These are phyloP conservation scores for Drosophila affinis DNA, from an alignment of 2,888 invertebrate species.

Conservation along the genomic window DNA sequence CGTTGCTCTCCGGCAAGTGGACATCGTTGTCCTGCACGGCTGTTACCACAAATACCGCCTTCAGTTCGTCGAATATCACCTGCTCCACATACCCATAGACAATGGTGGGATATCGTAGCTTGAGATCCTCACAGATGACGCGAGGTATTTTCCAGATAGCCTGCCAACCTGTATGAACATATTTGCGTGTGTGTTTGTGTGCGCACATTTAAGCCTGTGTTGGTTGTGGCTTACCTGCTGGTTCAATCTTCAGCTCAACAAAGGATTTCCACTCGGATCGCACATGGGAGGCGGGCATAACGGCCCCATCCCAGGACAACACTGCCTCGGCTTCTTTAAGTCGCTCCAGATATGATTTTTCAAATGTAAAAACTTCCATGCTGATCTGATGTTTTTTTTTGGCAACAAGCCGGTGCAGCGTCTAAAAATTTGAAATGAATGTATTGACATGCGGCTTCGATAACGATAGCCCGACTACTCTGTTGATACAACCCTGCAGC, in stretches of 20 bases:
- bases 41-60: constrained; percentile 85
- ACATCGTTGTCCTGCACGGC: constrained; percentile 86
- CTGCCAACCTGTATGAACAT: constrained; percentile 85
- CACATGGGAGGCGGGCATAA: constrained; percentile 85
- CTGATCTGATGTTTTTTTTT: constrained; percentile 19
- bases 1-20: constrained; percentile 85
- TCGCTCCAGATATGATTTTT: constrained; percentile 86
- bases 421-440: constrained; percentile 52
- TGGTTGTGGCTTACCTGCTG: constrained; percentile 74
- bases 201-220: constrained; percentile 1
- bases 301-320: constrained; percentile 83
- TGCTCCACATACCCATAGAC: constrained; percentile 85
- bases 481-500: no score
- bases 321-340: constrained; percentile 85
- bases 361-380: constrained; percentile 86
- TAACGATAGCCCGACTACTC: not conserved
- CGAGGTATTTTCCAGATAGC: constrained; percentile 87
- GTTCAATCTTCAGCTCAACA: constrained; percentile 86
- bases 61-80: constrained; percentile 84
- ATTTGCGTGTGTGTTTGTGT: not conserved
- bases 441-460: constrained; percentile 16
- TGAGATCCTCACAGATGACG: constrained; percentile 85
- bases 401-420: constrained; percentile 9
- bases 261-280: constrained; percentile 85
- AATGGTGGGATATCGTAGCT: constrained; percentile 86